Conservation (phyloP, 1,140 invertebrate species). For the Papilio dardanus region DNA sequence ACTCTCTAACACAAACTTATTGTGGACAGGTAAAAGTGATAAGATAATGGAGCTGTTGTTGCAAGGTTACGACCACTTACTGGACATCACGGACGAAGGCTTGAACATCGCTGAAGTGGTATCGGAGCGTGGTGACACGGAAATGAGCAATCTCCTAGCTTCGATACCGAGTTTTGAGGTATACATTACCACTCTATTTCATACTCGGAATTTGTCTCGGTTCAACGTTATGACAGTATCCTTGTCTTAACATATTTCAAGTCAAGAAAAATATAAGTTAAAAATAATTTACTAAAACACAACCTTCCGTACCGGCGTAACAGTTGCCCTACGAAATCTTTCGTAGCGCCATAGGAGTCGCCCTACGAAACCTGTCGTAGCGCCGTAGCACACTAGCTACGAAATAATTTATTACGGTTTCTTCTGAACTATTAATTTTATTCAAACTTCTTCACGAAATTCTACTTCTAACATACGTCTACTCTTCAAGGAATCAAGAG, state of each 20-base stretch:
- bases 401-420: too few relatives aligned
- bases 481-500: conserved; percentile 85
- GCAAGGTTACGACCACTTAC: conserved; percentile 93
- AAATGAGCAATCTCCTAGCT: conserved; percentile 86
- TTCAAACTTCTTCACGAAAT: neutral
- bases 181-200: conserved; percentile 45
- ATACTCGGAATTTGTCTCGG: neutral
- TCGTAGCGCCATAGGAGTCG: too few relatives aligned
- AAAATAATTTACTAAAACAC: too few relatives aligned
- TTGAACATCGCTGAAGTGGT: conserved; percentile 87
- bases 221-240: too few relatives aligned
- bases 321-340: too few relatives aligned
- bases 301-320: too few relatives aligned
- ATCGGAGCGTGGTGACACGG: conserved; percentile 84
- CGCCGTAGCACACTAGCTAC: too few relatives aligned
- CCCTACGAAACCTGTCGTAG: too few relatives aligned
- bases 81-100: conserved; percentile 89
- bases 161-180: conserved; percentile 89
- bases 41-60: conserved; percentile 89
- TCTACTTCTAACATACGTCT: too few relatives aligned
- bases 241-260: too few relatives aligned
- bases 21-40: conserved; percentile 90
- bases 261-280: too few relatives aligned
- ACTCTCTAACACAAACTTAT: too few relatives aligned
- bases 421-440: neutral